Percentiles rank a stretch among this genome's conserved stretches.
Conservation (phyloP, 2,797 vertebrate species). For the Smutsia gigantea region DNA sequence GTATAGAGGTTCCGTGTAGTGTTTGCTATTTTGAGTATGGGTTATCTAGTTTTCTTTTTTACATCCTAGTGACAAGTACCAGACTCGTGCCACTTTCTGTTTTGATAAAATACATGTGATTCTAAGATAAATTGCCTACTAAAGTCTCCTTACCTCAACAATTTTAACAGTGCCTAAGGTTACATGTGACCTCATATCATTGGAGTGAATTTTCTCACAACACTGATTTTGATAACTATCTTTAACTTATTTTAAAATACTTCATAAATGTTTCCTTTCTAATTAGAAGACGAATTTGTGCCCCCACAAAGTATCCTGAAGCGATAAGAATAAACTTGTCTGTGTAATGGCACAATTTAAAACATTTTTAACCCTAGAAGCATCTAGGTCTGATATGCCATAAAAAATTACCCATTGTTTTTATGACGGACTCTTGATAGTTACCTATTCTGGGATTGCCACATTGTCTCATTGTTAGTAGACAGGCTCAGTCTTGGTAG, state of each 20-base stretch:
- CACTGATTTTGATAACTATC: slow-evolving; percentile 33
- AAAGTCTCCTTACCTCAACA: slow-evolving; percentile 37
- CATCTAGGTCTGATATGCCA: background rate
- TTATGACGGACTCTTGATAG: background rate
- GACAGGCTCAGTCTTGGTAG: background rate
- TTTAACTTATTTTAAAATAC: slow-evolving; percentile 19
- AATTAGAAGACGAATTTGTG: slow-evolving; percentile 37
- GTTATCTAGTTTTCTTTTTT: slow-evolving; percentile 19
- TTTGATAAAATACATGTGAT: slow-evolving; percentile 19
- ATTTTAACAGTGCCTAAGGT: background rate
- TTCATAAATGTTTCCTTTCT: slow-evolving; percentile 47
- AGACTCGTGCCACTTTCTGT: slow-evolving; percentile 33
- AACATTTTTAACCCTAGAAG: slow-evolving; percentile 47
- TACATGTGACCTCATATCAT: background rate
- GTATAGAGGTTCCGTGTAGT: background rate
- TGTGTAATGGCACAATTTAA: slow-evolving; percentile 43
- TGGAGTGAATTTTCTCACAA: slow-evolving; percentile 55
- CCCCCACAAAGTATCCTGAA: slow-evolving; percentile 32
- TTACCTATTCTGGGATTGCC: background rate
- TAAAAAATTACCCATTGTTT: slow-evolving; percentile 17
- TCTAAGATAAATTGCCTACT: slow-evolving; percentile 60
- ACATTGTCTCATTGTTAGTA: background rate
- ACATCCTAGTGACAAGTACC: background rate
- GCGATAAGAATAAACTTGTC: slow-evolving; percentile 17
- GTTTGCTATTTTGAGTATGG: background rate